Evolutionary conservation across 1,140 invertebrate genomes (phyloP), one percentile per base, ranked within the genome.

Genomic region (Cephus cinctus): DNA sequence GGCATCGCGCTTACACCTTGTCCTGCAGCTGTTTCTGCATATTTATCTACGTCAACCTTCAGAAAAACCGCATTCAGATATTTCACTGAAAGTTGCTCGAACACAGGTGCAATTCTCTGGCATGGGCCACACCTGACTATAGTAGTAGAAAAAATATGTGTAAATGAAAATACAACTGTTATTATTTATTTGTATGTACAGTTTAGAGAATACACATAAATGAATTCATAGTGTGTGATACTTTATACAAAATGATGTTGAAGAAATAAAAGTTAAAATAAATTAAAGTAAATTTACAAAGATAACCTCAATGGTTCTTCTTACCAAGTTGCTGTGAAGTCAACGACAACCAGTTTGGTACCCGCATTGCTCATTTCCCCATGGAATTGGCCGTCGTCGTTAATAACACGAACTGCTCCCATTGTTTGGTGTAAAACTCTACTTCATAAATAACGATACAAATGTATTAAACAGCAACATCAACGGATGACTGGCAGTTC

Each of bases 1-100:
- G 97, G 97, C 94, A 99, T 98, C 2, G 94, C 92, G 50, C 83
- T 87, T 12, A 99, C 89, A 31, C 90, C 90, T 69, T 98, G 87
- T 15, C 78, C 77, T 16, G 85, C 81, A 2, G 95, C 92, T 20
- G 90, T 92, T 63, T 93, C 92, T 35, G 85, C 83, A 62, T 90
- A 94, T 63, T 87, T 84, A 65, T 95, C 90, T 16, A 96, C 94
- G 77, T 98, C 95, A 2, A 98, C 89, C 79, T 98, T 97, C 0
- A 98, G 73, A 70, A 99, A 99, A 5, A 96, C 80, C 5, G 92
- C 94, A 61, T 87, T 85, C 1, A 89, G 82, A 75, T 95, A 98
- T 72, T 90, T 92, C 3, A 76, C 77, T 8, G 94, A 87, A 30
- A 97, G 69, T 59, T 92, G 83, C 50, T 94, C 88, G 75, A 94